phyloP scores from a whole-genome alignment of 2,888 invertebrate species.

The Mylabris sibirica region DNA sequence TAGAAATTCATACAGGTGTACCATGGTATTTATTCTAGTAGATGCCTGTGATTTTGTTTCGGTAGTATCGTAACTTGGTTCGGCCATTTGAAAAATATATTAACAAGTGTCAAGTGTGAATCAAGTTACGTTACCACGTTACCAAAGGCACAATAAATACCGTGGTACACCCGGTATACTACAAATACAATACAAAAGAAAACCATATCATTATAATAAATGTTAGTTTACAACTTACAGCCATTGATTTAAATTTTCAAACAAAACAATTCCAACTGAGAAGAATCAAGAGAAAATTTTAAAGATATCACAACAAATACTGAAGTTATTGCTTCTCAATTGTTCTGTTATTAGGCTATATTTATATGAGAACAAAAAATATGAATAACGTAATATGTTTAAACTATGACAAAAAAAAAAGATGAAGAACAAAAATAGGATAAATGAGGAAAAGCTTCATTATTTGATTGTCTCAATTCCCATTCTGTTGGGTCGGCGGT shows the following conservation, averaged over 20 bases:
- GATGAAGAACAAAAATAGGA: neutral
- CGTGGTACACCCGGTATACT: no score
- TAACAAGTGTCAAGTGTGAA: no score
- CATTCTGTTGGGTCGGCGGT: conserved; percentile 53
- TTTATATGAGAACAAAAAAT: neutral
- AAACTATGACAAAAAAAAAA: neutral
- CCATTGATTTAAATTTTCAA: neutral
- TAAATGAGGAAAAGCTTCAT: neutral
- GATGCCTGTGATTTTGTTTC: no score
- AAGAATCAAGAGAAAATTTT: neutral
- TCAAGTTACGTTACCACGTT: no score
- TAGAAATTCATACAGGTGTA: neutral
- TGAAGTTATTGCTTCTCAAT: neutral
- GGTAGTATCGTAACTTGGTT: no score
- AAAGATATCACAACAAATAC: conserved; percentile 2
- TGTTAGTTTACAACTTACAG: conserved; percentile 8
- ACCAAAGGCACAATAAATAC: no score
- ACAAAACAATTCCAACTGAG: neutral
- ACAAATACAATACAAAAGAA: neutral
- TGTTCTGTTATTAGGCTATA: neutral
- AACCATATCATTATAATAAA: neutral
- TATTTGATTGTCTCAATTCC: neutral
- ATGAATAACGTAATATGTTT: neutral
- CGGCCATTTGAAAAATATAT: no score
- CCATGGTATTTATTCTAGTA: no score